A percentile compares a stretch with the other conserved stretches of the same genome.
phyloP scores from a whole-genome alignment of 2,113 vertebrate genomes.

The Mohoua ochrocephala region DNA sequence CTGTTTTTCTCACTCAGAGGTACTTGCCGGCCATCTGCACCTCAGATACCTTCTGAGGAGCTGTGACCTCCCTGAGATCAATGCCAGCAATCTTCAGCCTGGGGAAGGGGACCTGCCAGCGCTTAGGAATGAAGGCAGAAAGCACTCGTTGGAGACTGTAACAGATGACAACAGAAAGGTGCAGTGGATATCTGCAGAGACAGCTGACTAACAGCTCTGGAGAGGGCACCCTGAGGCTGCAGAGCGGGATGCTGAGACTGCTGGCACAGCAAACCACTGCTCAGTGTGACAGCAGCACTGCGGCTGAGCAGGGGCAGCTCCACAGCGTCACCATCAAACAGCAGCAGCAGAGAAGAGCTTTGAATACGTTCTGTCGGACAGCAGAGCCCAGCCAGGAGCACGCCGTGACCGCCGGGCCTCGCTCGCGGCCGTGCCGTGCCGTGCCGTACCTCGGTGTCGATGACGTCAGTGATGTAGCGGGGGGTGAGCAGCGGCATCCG shows the following conservation, averaged over 20 bases:
- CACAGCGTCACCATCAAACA: not conserved
- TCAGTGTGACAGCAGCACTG: not conserved
- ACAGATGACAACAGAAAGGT: not conserved
- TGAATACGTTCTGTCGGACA: fast-evolving
- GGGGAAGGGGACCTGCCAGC: not conserved
- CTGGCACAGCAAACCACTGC: not conserved
- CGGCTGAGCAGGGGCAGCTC: not conserved
- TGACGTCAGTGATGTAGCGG: slow-evolving; percentile 96
- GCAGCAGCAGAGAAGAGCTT: not conserved
- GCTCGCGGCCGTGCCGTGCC: not conserved
- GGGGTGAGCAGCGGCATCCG: slow-evolving; percentile 96
- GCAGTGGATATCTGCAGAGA: not conserved
- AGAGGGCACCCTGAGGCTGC: not conserved
- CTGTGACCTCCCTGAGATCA: not conserved
- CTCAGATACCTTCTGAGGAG: not conserved
- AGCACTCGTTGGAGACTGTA: not conserved
- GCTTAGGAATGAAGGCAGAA: not conserved
- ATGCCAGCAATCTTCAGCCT: not conserved
- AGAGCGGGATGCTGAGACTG: not conserved
- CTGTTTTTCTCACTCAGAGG: not conserved
- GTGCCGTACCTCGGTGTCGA: slow-evolving; percentile 87
- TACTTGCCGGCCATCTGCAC: not conserved
- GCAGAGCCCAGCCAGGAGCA: not conserved
- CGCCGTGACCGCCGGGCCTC: fast-evolving
- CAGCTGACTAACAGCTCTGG: not conserved